Percentiles rank a stretch among this genome's conserved stretches.
phyloP scores from a whole-genome alignment of 2,113 vertebrate genomes.

The Thryonomys swinderianus region DNA sequence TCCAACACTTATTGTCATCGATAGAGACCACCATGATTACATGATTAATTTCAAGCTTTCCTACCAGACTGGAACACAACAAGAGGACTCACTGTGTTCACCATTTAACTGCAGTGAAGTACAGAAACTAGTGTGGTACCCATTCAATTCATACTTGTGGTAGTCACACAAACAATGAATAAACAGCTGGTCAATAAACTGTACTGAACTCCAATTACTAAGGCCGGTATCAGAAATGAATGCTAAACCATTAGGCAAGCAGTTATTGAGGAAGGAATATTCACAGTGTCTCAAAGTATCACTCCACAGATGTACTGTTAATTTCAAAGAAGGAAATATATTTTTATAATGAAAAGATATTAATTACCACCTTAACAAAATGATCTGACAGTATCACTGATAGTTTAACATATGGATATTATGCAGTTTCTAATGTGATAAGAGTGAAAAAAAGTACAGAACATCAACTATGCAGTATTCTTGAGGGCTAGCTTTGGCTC shows the following conservation, averaged over 20 bases:
- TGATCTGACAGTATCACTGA: constrained; percentile 11
- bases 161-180: background rate
- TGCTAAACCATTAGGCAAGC: constrained; percentile 23
- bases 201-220: background rate
- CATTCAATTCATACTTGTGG: background rate
- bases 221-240: background rate
- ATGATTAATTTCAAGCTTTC: constrained; percentile 6
- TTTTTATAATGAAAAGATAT: background rate
- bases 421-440: background rate
- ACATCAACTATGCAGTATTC: background rate
- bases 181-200: background rate
- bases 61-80: background rate
- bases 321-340: constrained; percentile 27
- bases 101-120: background rate
- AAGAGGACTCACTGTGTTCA: background rate
- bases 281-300: no score
- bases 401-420: constrained; percentile 9
- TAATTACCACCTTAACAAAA: constrained; percentile 16
- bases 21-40: background rate
- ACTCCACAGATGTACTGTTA: constrained; percentile 19
- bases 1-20: constrained; percentile 2
- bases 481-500: no score
- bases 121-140: background rate
- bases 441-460: constrained; percentile 28
- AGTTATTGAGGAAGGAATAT: background rate